A percentile compares a stretch with the other conserved stretches of the same genome.
Conservation (phyloP, 2,797 vertebrate species). For the Sparidentex hasta region DNA sequence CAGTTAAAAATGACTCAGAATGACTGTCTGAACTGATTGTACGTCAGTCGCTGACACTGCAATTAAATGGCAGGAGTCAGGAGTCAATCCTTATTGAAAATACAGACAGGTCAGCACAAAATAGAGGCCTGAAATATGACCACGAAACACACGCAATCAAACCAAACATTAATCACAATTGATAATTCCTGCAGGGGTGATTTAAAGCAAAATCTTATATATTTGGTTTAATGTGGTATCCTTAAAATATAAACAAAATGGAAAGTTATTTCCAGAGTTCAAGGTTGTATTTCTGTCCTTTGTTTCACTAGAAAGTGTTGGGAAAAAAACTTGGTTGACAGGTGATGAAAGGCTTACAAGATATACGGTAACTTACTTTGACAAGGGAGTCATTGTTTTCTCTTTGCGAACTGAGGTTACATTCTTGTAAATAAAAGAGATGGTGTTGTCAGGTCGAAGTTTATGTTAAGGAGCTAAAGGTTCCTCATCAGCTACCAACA, state of each 20-base stretch:
- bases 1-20: too few species aligned
- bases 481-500: not conserved
- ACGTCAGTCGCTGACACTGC: not conserved
- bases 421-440: not conserved
- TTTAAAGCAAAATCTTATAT: not conserved
- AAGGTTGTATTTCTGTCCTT: not conserved
- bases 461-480: slow-evolving; percentile 6
- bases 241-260: not conserved
- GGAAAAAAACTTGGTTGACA: not conserved
- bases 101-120: too few species aligned
- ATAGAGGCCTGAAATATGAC: not conserved
- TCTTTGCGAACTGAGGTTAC: not conserved
- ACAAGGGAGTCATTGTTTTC: not conserved
- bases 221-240: not conserved
- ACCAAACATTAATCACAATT: not conserved
- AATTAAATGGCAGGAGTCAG: not conserved
- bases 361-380: not conserved
- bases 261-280: not conserved
- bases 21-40: not conserved
- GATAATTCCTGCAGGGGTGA: not conserved
- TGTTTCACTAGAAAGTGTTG: not conserved
- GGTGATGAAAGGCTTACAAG: not conserved
- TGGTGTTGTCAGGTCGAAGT: not conserved
- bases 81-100: too few species aligned
- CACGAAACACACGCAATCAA: not conserved